Base-by-base conservation (phyloP, 2,113 vertebrate genomes). In the Anser brachyrhynchus region DNA sequence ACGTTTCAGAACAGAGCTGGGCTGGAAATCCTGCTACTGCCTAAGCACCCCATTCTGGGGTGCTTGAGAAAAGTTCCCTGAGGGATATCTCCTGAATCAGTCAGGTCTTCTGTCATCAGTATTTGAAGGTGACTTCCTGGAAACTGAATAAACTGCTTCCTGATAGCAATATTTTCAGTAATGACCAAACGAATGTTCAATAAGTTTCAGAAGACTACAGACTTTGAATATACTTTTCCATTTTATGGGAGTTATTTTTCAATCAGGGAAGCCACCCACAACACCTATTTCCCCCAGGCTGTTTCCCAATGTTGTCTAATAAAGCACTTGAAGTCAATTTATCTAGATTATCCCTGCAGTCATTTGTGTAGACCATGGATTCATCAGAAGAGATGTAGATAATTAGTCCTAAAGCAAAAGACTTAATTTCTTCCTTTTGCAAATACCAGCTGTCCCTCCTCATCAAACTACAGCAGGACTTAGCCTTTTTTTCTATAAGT, bases 371-470 rank as follows among this genome's bases (percentile, higher is more conserved):
- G 70, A 65, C 17, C 29, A 28, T 26, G 29, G 31, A n/a, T 57
- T 49, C 25, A 75, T 93, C 81, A 72, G 61, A 84, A 84, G 62
- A 57, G 10, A 73, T 35, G 17, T 35, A 61, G 78, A 57, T 82
- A 95, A 95, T 84, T 91, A 94, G 29, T 75, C 62, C 35, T 80
- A 90, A 90, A 90, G 79, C 18, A 41, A 92, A 95, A 94, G 23
- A 54, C 29, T 71, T 59, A 52, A 66, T 76, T 85, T 90, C 39
- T 90, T 90, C 74, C 29, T 90, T 87, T 91, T 79, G 15, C 35
- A 93, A 93, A 88, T 92, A 77, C 49, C 72, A 95, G 44, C 72
- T 77, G 86, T 93, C 83, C 35, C 7, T 54, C 39, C 43, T 61
- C 54, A 87, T 87, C 78, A 69, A 70, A 83, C 49, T 65, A n/a